Conservation (phyloP, 1,140 invertebrate genomes). For the Mizuhopecten yessoensis region DNA sequence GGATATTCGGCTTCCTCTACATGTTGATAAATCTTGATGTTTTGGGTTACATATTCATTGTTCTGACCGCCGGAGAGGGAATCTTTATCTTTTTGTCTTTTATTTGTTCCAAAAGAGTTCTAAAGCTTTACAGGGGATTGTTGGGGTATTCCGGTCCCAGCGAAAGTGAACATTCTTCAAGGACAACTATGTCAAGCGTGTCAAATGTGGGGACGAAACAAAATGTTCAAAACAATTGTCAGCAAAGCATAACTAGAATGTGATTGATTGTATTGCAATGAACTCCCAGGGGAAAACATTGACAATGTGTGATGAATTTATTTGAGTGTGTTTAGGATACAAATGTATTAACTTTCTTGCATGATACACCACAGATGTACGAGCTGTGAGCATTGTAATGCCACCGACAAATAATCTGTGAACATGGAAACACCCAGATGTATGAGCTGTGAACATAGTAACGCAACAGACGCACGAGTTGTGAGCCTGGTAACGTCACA, state of each 20-base stretch:
- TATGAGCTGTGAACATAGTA: too few species aligned
- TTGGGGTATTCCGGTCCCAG: background rate
- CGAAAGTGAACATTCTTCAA: background rate
- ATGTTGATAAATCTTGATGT: background rate
- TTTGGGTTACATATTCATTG: slow-evolving; percentile 41
- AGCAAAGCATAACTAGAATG: background rate
- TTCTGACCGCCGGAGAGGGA: slow-evolving; percentile 41
- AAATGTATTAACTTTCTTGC: too few species aligned
- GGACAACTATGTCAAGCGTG: background rate
- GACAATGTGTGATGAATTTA: too few species aligned
- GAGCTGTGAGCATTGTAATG: too few species aligned
- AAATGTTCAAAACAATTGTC: background rate
- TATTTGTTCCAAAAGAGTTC: slow-evolving; percentile 20
- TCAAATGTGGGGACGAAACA: background rate
- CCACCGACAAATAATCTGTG: too few species aligned
- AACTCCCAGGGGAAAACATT: too few species aligned
- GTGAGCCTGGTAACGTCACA: too few species aligned
- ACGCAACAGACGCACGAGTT: too few species aligned
- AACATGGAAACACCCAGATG: too few species aligned
- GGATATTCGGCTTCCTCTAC: slow-evolving; percentile 35
- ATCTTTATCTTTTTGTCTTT: slow-evolving; percentile 49
- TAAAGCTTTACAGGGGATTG: background rate
- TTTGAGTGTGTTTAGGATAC: too few species aligned
- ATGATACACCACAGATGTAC: too few species aligned
- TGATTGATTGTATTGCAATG: too few species aligned